phyloP scores from a whole-genome alignment of 1,140 invertebrate species.

The Caenorhabditis latens region DNA sequence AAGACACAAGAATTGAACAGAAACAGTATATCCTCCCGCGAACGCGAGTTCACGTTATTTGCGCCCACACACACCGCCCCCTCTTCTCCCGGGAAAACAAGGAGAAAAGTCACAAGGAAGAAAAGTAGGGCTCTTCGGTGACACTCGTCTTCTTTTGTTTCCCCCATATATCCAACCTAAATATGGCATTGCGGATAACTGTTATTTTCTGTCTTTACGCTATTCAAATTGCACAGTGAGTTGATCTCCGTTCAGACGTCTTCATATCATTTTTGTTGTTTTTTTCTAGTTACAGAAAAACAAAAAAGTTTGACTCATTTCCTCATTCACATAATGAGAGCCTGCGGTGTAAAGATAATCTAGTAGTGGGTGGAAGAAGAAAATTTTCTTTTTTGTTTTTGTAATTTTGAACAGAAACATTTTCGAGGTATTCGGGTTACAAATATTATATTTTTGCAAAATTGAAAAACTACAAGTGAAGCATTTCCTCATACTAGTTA shows the following conservation, averaged over 20 bases:
- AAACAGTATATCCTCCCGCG: conserved; percentile 31
- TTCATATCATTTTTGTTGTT: not conserved
- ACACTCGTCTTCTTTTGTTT: conserved; percentile 36
- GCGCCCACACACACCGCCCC: conserved; percentile 49
- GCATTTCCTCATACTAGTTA: too few relatives aligned
- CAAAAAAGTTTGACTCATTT: not conserved
- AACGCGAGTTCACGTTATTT: conserved; percentile 38
- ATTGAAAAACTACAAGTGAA: too few relatives aligned
- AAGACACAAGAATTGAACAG: conserved; percentile 37
- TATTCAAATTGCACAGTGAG: conserved; percentile 38
- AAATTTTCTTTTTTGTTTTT: too few relatives aligned
- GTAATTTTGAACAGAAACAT: too few relatives aligned
- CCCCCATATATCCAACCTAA: not conserved
- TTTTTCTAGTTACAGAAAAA: not conserved
- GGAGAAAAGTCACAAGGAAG: conserved; percentile 10
- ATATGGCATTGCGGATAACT: conserved; percentile 25
- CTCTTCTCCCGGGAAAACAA: conserved; percentile 41
- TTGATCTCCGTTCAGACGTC: conserved; percentile 1
- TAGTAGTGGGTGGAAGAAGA: too few relatives aligned
- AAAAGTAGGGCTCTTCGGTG: conserved; percentile 18
- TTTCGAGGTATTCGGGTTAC: too few relatives aligned
- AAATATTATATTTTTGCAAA: too few relatives aligned
- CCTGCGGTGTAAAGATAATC: too few relatives aligned
- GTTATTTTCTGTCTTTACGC: not conserved
- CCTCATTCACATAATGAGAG: too few relatives aligned